Evolutionary conservation across 2,888 invertebrate species (phyloP).

Genomic region (Bedellia somnulentella): DNA sequence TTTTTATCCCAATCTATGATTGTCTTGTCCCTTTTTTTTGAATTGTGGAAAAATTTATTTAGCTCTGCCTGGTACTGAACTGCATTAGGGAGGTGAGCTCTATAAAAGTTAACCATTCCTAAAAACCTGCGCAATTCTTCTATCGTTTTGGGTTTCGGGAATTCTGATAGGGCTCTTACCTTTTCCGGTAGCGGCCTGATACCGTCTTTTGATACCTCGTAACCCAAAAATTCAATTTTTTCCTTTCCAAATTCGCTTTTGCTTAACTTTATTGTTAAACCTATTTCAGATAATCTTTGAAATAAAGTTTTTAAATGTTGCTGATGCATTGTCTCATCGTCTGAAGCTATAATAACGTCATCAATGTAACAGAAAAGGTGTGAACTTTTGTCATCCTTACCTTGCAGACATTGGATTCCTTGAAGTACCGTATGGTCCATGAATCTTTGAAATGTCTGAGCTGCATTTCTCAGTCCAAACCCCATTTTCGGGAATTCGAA

Average conservation of each 20-base stretch:
- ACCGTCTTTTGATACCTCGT: slow-evolving; percentile 69
- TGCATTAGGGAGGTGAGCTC: slow-evolving; percentile 4
- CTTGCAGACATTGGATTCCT: background rate
- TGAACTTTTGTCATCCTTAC: background rate
- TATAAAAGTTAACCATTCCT: slow-evolving; percentile 10
- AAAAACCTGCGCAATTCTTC: slow-evolving; percentile 11
- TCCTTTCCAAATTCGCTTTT: slow-evolving; percentile 3
- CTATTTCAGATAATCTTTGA: background rate
- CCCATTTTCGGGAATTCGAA: slow-evolving; percentile 18
- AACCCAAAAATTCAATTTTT: slow-evolving; percentile 4
- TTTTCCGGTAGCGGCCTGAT: slow-evolving; percentile 23
- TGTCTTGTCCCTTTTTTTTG: too few species aligned
- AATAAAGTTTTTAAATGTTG: background rate
- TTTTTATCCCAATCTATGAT: too few species aligned
- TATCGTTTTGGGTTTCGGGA: slow-evolving; percentile 8
- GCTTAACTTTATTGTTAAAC: background rate
- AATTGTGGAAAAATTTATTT: slow-evolving; percentile 1
- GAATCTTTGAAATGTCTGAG: slow-evolving; percentile 17
- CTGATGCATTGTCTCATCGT: background rate
- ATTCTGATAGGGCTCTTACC: slow-evolving; percentile 9
- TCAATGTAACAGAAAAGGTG: background rate
- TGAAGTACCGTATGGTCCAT: background rate
- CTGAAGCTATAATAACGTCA: background rate
- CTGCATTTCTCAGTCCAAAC: slow-evolving; percentile 19
- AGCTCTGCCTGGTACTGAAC: slow-evolving; percentile 5